Conservation (phyloP, 2,797 vertebrate species). For the Synaphobranchus kaupii region DNA sequence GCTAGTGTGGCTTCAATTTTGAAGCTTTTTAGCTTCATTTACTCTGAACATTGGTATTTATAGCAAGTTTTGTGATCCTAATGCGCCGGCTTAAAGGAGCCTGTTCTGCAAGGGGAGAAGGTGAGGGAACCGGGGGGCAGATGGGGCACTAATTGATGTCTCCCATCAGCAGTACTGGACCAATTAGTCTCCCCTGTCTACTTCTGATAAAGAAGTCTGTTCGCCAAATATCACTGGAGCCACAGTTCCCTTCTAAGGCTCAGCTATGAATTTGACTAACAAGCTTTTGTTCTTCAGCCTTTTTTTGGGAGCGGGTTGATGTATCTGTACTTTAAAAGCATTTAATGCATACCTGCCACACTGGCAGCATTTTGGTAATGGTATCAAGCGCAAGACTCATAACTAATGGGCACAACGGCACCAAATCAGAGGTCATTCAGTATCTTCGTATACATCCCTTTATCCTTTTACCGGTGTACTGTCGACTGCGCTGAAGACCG, state of each 20-base stretch:
- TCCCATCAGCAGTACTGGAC: slow-evolving; percentile 71
- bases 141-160: slow-evolving; percentile 76
- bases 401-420: background rate
- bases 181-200: slow-evolving; percentile 75
- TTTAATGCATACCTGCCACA: slow-evolving; percentile 43
- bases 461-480: background rate
- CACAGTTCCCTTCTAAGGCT: slow-evolving; percentile 69
- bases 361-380: background rate
- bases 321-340: background rate
- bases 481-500: background rate
- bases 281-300: slow-evolving; percentile 63
- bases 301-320: slow-evolving; percentile 52
- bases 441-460: background rate
- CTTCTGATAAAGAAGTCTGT: slow-evolving; percentile 77
- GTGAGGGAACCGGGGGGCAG: slow-evolving; percentile 63
- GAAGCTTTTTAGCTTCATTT: slow-evolving; percentile 79
- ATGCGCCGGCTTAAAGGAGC: slow-evolving; percentile 72
- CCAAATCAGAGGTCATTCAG: background rate
- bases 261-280: slow-evolving; percentile 77
- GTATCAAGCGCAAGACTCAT: background rate
- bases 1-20: slow-evolving; percentile 70
- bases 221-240: slow-evolving; percentile 63
- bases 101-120: slow-evolving; percentile 60
- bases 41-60: slow-evolving; percentile 82
- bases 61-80: slow-evolving; percentile 81